Evolutionary conservation across 35 echinoderm and acorn worm species (phyloP).

Genomic region (Amphiura filiformis): DNA sequence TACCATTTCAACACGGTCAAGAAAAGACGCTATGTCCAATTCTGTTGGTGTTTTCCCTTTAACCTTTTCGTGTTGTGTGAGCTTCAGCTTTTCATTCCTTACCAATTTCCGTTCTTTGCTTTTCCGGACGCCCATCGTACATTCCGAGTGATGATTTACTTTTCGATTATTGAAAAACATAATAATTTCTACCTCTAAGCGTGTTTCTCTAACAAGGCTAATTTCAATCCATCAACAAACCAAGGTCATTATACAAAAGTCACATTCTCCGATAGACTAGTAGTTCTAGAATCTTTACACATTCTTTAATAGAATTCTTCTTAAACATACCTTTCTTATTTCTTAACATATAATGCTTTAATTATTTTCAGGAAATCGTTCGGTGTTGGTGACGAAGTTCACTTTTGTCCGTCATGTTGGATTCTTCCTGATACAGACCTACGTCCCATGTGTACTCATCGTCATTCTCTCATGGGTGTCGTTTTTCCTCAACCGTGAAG

Average conservation of each 20-base stretch:
- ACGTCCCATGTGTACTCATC: conserved; percentile 86
- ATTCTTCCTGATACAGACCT: conserved; percentile 89
- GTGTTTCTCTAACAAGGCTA: too few species aligned
- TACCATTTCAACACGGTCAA: neutral
- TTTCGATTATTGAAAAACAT: too few species aligned
- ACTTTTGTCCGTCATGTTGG: conserved; percentile 68
- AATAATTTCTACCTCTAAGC: too few species aligned
- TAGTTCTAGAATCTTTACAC: too few species aligned
- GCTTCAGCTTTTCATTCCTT: neutral
- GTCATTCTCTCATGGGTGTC: conserved; percentile 89
- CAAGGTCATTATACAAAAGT: too few species aligned
- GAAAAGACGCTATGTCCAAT: neutral
- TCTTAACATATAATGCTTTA: too few species aligned
- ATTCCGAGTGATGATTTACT: too few species aligned
- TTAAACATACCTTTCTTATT: too few species aligned
- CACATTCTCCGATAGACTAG: too few species aligned
- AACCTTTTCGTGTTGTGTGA: neutral
- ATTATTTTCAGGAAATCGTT: conserved; percentile 82
- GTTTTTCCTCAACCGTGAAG: conserved; percentile 91
- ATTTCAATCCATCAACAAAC: too few species aligned
- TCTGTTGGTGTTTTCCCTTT: neutral
- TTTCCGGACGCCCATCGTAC: neutral
- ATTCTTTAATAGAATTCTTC: too few species aligned
- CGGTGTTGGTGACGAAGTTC: conserved; percentile 65
- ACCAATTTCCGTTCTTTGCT: neutral